Conservation (phyloP, 2,113 vertebrate species). For the rat (Rattus norvegicus) region DNA sequence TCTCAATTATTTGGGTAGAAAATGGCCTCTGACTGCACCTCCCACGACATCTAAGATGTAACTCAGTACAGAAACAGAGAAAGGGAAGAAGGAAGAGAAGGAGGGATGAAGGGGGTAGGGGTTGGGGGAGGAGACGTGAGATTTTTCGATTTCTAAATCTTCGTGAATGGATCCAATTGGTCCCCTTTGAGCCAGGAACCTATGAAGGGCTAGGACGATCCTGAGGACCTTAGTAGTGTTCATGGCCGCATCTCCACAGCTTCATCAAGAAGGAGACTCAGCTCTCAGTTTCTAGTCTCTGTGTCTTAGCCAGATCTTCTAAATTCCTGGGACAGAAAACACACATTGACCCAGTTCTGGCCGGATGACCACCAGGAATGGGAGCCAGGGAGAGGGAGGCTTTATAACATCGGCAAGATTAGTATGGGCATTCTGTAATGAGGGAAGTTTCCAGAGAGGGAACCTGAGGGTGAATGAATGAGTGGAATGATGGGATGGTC, state of each 20-base stretch:
- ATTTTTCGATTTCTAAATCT: background rate
- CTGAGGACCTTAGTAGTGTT: background rate
- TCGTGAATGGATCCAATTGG: background rate
- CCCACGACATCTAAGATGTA: background rate
- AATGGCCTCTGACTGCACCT: background rate
- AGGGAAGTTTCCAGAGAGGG: slow-evolving; percentile 10
- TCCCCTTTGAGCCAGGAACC: background rate
- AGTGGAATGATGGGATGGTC: slow-evolving; percentile 5
- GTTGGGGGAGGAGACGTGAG: background rate
- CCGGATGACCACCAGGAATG: background rate
- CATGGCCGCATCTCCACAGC: background rate
- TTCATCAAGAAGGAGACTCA: background rate
- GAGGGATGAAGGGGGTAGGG: background rate
- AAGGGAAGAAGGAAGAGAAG: background rate
- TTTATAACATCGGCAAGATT: background rate
- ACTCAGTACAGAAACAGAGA: background rate
- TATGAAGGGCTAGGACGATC: background rate
- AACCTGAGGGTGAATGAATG: slow-evolving; percentile 9
- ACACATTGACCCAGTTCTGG: background rate
- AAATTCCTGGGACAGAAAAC: slow-evolving; percentile 19
- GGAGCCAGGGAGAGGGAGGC: background rate
- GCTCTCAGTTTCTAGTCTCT: background rate
- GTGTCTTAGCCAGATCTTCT: background rate
- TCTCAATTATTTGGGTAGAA: background rate
- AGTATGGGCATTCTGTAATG: background rate